These are phyloP conservation scores for Tanypteryx hageni DNA, from an alignment of 2,888 invertebrate genomes.

Conservation along the genomic window DNA sequence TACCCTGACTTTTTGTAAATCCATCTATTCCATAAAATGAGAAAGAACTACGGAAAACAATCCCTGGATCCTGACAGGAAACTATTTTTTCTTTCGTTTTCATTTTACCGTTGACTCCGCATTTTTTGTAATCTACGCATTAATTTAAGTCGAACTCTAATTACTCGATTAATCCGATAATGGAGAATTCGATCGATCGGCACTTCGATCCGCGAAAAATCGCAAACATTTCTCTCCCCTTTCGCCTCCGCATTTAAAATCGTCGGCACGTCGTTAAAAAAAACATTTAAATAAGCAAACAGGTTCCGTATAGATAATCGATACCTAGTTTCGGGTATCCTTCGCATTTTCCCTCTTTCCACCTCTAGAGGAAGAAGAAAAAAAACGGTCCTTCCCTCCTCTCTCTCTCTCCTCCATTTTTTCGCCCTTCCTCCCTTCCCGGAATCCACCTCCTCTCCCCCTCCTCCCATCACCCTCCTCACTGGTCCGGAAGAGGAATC, in stretches of 20 bases:
- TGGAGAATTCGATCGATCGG: not conserved
- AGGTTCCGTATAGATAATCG: conserved; percentile 23
- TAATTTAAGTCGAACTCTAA: not conserved
- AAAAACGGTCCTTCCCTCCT: not conserved
- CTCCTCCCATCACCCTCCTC: not conserved
- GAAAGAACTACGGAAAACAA: too few species aligned
- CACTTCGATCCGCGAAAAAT: not conserved
- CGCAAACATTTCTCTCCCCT: not conserved
- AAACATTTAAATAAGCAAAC: not conserved
- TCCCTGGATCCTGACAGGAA: not conserved
- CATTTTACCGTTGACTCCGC: not conserved
- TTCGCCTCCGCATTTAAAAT: not conserved
- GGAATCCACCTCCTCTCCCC: not conserved
- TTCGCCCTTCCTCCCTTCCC: not conserved
- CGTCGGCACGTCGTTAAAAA: not conserved
- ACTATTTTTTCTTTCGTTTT: not conserved
- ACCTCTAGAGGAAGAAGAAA: not conserved
- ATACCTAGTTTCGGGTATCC: conserved; percentile 13
- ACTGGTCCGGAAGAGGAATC: not conserved
- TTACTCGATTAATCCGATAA: not conserved
- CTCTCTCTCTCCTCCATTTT: not conserved
- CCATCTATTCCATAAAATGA: too few species aligned
- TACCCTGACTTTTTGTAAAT: too few species aligned
- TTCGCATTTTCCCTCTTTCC: not conserved
- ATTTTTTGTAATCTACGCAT: not conserved